Evolutionary conservation across 1,140 invertebrate species (phyloP), one percentile per base, ranked within the genome.

Genomic region (Propsilocerus akamusi): DNA sequence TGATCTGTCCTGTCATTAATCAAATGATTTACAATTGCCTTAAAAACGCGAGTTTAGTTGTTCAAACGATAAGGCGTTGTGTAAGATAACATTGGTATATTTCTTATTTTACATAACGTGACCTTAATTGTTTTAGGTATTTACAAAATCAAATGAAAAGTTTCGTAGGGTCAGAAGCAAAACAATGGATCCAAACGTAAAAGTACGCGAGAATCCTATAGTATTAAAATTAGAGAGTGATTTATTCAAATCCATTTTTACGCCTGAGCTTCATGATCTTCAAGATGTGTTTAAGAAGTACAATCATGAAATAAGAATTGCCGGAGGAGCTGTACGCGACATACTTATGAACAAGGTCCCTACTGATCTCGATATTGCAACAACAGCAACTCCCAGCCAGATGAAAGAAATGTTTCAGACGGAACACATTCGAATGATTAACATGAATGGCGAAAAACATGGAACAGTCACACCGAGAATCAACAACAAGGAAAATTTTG

Each of bases 401-500:
- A 98, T 99, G 93, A 96, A 94, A 67, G 72, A 81, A 49, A 90
- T 99, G 78, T 98, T 98, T 63, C 76, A 66, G 2, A 68, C 73
- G 47, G 90, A 96, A 72, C 69, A 82, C 47, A 74, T 98, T 17
- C 70, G 94, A 56, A 86, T 96, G 82, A 82, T 99, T 11, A 97
- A 99, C 67, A 73, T 72, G 24, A 90, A 82, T 56, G 96, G 96
- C 10, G 92, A 97, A 67, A 91, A 86, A 59, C 97, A 99, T 76
- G 96, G 96, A 1, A 99, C 97, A 3, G 86, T 99, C 48, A 98
- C 95, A n/a, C 78, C 87, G 4, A 74, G 96, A 52, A 91, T 99
- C 34, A 90, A 98, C 69, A 86, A 97, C 56, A 89, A 84, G 64
- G 84, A 90, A 68, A 92, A 91, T 67, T 94, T 87, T 70, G 88